A percentile compares a stretch with the other conserved stretches of the same genome.
Conservation (phyloP, 2,113 vertebrate genomes). For the Heterocephalus glaber region DNA sequence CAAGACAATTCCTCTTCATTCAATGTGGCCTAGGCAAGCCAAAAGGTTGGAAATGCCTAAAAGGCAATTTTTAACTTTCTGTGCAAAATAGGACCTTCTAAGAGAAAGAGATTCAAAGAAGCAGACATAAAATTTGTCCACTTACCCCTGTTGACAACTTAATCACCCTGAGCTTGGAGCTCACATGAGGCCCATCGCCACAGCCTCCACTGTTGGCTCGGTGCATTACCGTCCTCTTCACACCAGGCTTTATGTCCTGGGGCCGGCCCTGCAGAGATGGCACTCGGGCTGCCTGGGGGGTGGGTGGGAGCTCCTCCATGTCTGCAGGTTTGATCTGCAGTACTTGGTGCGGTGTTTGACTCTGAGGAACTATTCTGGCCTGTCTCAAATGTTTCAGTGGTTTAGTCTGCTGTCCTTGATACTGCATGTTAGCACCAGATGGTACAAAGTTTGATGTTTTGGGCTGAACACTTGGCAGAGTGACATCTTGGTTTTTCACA, state of each 20-base stretch:
- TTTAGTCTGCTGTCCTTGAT: constrained; percentile 84
- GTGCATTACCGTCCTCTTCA: constrained; percentile 98
- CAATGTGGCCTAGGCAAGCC: background rate
- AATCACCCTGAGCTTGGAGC: constrained; percentile 96
- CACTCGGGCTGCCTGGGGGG: constrained; percentile 76
- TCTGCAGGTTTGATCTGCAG: constrained; percentile 74
- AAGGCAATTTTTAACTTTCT: background rate
- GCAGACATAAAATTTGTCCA: constrained; percentile 71
- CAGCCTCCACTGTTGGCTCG: constrained; percentile 86
- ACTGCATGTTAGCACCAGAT: constrained; percentile 70
- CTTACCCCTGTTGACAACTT: constrained; percentile 95
- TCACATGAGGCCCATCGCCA: constrained; percentile 87
- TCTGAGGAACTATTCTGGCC: constrained; percentile 76
- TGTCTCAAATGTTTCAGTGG: constrained; percentile 83
- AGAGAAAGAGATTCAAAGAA: constrained; percentile 64
- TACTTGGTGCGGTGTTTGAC: constrained; percentile 71
- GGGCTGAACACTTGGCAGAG: constrained; percentile 67
- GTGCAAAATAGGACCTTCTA: constrained; percentile 14
- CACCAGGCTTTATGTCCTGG: constrained; percentile 87
- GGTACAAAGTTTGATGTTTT: constrained; percentile 80
- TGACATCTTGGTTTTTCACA: constrained; percentile 81
- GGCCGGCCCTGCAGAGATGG: constrained; percentile 80
- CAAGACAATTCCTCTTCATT: background rate
- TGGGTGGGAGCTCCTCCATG: constrained; percentile 74
- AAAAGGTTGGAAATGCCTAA: background rate